phyloP scores from a whole-genome alignment of 1,140 invertebrate genomes.

The Sarcophaga bullata region DNA sequence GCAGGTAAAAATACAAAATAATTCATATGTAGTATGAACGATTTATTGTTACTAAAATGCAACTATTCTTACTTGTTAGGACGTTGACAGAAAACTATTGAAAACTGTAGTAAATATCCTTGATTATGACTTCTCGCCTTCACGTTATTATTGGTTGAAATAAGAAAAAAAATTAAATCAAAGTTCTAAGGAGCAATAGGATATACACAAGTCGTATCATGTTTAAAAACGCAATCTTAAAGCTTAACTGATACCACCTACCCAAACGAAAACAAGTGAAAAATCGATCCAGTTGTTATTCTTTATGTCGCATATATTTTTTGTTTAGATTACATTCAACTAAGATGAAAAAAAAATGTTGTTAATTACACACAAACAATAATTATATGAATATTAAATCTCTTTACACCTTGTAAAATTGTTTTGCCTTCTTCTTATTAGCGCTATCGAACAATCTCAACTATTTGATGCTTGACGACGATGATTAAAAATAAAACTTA shows the following conservation, averaged over 20 bases:
- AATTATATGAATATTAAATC: neutral
- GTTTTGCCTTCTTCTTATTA: neutral
- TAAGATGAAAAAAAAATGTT: too few relatives aligned
- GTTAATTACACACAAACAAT: too few relatives aligned
- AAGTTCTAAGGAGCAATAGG: too few relatives aligned
- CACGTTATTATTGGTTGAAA: too few relatives aligned
- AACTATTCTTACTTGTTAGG: constrained; percentile 27
- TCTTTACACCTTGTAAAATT: neutral
- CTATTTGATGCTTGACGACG: neutral
- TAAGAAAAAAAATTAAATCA: too few relatives aligned
- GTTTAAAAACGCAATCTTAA: too few relatives aligned
- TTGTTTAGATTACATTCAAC: too few relatives aligned
- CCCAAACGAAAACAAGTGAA: too few relatives aligned
- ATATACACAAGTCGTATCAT: too few relatives aligned
- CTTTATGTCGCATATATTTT: too few relatives aligned
- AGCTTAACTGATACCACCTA: too few relatives aligned
- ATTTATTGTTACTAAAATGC: neutral
- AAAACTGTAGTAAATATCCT: neutral
- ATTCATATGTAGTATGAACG: constrained; percentile 50
- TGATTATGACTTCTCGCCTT: neutral
- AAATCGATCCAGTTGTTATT: too few relatives aligned
- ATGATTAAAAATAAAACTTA: neutral
- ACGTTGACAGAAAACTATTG: constrained; percentile 12
- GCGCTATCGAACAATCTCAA: neutral
- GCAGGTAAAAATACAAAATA: constrained; percentile 62